These are phyloP conservation scores for Trichechus manatus DNA, from an alignment of 2,113 vertebrate genomes.

Conservation along the genomic window DNA sequence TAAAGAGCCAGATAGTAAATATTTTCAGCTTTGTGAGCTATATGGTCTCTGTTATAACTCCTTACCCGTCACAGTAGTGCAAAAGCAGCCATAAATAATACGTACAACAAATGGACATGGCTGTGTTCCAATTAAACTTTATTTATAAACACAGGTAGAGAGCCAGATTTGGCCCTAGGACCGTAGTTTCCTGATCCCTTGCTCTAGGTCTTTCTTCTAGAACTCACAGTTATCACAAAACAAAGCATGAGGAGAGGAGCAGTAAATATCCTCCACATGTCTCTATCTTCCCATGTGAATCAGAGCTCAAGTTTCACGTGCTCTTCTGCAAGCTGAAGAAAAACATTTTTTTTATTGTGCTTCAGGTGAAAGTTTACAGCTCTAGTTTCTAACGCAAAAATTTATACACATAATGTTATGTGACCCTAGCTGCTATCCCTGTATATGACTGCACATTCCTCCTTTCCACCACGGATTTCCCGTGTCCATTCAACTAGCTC, in stretches of 20 bases:
- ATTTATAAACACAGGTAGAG: neutral
- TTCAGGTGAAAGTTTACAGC: too few relatives aligned
- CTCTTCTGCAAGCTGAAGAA: neutral
- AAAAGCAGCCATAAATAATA: neutral
- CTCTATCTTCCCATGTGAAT: neutral
- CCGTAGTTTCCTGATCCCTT: neutral
- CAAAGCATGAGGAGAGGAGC: neutral
- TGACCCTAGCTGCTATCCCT: too few relatives aligned
- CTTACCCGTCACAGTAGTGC: neutral
- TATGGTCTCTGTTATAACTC: neutral
- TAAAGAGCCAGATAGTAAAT: conserved; percentile 23
- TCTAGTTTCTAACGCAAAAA: too few relatives aligned
- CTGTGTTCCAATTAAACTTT: neutral
- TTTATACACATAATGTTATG: too few relatives aligned
- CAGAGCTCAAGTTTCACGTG: neutral
- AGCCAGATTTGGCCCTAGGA: neutral
- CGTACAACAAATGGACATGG: too few relatives aligned
- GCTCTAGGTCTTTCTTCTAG: neutral
- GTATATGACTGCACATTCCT: too few relatives aligned
- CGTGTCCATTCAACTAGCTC: too few relatives aligned
- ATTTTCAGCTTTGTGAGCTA: neutral
- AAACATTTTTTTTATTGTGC: too few relatives aligned
- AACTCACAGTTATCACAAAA: neutral
- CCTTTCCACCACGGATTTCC: too few relatives aligned
- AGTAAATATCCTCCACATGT: neutral